Evolutionary conservation across 2,888 invertebrate species (phyloP).

Genomic region (Macrophya annulata): DNA sequence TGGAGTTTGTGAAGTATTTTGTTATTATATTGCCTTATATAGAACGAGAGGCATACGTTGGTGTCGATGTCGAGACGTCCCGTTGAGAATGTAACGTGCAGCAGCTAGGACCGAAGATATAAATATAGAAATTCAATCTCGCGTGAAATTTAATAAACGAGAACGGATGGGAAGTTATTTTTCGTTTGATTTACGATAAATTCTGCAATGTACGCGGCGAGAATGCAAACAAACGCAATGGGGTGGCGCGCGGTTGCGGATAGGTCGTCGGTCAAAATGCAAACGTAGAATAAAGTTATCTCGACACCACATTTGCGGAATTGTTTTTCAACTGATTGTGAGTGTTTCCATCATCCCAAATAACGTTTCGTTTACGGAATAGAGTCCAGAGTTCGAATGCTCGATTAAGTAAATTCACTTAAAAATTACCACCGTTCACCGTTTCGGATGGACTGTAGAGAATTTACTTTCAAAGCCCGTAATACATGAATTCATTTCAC

Average conservation of each 20-base stretch:
- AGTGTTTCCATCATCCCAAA: constrained; percentile 32
- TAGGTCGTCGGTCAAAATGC: constrained; percentile 33
- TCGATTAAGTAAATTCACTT: constrained; percentile 46
- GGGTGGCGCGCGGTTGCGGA: constrained; percentile 12
- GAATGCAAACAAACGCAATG: constrained; percentile 26
- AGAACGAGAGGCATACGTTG: constrained; percentile 20
- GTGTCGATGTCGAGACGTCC: constrained; percentile 31
- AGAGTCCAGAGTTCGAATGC: background rate
- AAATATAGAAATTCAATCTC: constrained; percentile 51
- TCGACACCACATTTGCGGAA: constrained; percentile 45
- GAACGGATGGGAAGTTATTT: constrained; percentile 53
- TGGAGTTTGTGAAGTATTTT: background rate
- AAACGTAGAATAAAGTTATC: constrained; percentile 43
- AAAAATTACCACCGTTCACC: constrained; percentile 16
- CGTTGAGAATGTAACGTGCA: constrained; percentile 44
- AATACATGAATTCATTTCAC: constrained; percentile 16
- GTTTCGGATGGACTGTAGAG: background rate
- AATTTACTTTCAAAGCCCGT: background rate
- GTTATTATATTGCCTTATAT: constrained; percentile 23
- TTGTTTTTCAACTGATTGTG: constrained; percentile 48
- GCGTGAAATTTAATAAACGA: constrained; percentile 53
- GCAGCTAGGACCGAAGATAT: constrained; percentile 37
- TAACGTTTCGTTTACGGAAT: constrained; percentile 10
- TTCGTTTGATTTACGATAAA: constrained; percentile 49
- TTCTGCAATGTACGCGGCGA: constrained; percentile 31